Evolutionary conservation across 2,113 vertebrate species (phyloP), one percentile per base, ranked within the genome.

Genomic region (Chaetops frenatus): DNA sequence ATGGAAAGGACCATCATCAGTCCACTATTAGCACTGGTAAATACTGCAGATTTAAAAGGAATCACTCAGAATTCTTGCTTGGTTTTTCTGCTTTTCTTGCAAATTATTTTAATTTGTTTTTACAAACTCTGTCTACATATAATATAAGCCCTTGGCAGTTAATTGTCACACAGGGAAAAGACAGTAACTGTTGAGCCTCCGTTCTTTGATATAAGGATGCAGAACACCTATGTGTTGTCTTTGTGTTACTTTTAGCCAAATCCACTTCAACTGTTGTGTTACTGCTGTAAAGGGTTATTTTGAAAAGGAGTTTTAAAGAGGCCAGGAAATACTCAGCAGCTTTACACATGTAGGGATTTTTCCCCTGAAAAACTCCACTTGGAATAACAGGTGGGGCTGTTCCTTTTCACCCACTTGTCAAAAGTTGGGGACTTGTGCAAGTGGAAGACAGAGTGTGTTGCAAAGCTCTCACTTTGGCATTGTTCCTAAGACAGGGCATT

Each of bases 111-210:
- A 29, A 23, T 3, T 12, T 6, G n/a, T 40, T 31, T 19, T 78
- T 79, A 33, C 4, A 24, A 79, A 24, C 23, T 44, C 36, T 61
- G 12, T 45, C 69, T 92, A 4, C 4, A 1, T 60, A 4, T 50
- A 23, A 57, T 82, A 19, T 10, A 79, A 88, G 31, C 51, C 44
- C 36, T 72, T 86, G 33, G 35, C 62, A 65, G 53, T 60, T 65
- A 84, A 50, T 90, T 89, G 72, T 60, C 53, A 11, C 0, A 3
- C 0, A 0, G 18, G 45, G 29, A 77, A 31, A 48, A 10, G 27
- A 64, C 12, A 31, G 31, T 60, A 35, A 29, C 33, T 82, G 38
- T 83, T 78, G 81, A 94, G 62, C 36, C 15, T 86, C 44, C 1
- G 4, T 56, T n/a, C 38, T 73, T 91, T 16, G 5, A 7, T 74